phyloP scores from a whole-genome alignment of 1,140 invertebrate species.

The Anastrepha obliqua region DNA sequence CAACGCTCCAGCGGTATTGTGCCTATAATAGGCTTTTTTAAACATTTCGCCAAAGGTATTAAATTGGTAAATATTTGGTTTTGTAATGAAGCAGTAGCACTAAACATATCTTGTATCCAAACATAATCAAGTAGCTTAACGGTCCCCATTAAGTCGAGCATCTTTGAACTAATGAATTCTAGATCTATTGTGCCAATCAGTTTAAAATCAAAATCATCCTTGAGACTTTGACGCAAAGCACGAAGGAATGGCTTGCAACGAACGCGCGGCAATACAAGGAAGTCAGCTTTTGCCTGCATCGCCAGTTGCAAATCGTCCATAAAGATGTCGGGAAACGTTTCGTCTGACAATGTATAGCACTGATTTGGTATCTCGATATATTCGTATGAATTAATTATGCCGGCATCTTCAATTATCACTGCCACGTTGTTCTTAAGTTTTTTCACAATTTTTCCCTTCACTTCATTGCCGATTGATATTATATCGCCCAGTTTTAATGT shows the following conservation, averaged over 20 bases:
- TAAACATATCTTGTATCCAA: conserved; percentile 72
- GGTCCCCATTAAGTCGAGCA: conserved; percentile 68
- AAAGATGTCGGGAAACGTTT: conserved; percentile 60
- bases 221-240: conserved; percentile 59
- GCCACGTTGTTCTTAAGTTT: conserved; percentile 65
- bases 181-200: conserved; percentile 70
- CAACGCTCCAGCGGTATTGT: conserved; percentile 69
- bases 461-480: conserved; percentile 63
- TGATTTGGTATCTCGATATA: conserved; percentile 69
- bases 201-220: conserved; percentile 59
- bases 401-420: conserved; percentile 66
- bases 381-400: conserved; percentile 67
- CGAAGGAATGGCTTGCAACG: conserved; percentile 66
- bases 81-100: conserved; percentile 63
- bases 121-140: conserved; percentile 68
- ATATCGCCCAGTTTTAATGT: conserved; percentile 63
- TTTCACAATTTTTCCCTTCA: conserved; percentile 66
- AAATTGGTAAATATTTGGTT: conserved; percentile 70
- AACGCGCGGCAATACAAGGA: conserved; percentile 66
- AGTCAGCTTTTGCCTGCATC: conserved; percentile 61
- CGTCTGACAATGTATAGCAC: conserved; percentile 61
- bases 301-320: conserved; percentile 61
- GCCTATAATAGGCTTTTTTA: conserved; percentile 67
- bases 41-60: conserved; percentile 66
- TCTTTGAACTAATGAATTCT: conserved; percentile 68